These are phyloP conservation scores for Pseudomyrmex cubaensis DNA, from an alignment of 1,140 invertebrate species.

Conservation along the genomic window DNA sequence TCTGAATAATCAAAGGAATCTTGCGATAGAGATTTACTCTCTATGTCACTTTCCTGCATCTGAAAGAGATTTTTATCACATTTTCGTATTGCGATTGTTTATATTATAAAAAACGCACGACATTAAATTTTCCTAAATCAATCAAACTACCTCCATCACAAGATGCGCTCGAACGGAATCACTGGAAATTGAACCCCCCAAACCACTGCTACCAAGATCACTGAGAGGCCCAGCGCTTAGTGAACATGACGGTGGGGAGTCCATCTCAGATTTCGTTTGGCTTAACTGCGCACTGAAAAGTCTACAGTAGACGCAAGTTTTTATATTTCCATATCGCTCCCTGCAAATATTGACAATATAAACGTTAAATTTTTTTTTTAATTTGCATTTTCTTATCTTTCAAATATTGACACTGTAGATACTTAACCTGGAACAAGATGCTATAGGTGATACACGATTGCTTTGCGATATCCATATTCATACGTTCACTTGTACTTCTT, in stretches of 20 bases:
- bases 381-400: not conserved
- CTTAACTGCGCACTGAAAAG: conserved; percentile 40
- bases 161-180: conserved; percentile 84
- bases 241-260: conserved; percentile 86
- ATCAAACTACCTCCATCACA: conserved; percentile 80
- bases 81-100: no score
- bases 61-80: conserved; percentile 69
- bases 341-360: conserved; percentile 51
- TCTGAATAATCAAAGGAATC: conserved; percentile 89
- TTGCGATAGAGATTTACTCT: conserved; percentile 88
- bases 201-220: conserved; percentile 84
- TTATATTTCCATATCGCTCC: conserved; percentile 72
- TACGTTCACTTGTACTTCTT: conserved; percentile 62
- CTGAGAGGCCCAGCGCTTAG: conserved; percentile 84
- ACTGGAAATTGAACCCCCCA: conserved; percentile 84
- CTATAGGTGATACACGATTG: conserved; percentile 54
- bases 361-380: not conserved
- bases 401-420: conserved; percentile 7
- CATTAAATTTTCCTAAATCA: no score
- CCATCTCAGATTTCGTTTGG: conserved; percentile 79
- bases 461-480: conserved; percentile 61
- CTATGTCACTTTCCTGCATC: conserved; percentile 89
- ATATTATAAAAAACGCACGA: no score
- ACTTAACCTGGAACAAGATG: conserved; percentile 73
- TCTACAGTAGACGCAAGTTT: conserved; percentile 68